Evolutionary conservation across 1,140 invertebrate species (phyloP).

Genomic region (Sycophila sp.): DNA sequence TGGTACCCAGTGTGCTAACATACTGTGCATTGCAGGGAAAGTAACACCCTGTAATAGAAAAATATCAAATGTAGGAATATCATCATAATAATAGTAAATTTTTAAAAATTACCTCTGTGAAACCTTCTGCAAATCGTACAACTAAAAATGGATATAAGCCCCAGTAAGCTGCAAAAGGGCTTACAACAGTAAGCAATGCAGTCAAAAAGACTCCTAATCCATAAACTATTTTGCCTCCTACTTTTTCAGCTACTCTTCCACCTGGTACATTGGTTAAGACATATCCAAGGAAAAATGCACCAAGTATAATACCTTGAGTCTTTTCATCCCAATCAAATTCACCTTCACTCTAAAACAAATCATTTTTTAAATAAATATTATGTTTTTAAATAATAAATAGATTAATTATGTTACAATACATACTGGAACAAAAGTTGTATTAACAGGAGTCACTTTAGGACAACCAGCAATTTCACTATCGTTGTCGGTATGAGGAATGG

Average conservation of each 20-base stretch:
- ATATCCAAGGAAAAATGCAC: constrained; percentile 89
- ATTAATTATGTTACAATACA: constrained; percentile 47
- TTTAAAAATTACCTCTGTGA: constrained; percentile 75
- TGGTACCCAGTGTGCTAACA: constrained; percentile 85
- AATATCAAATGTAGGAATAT: constrained; percentile 16
- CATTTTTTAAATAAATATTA: constrained; percentile 22
- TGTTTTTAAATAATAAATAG: constrained; percentile 1
- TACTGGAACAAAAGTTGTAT: constrained; percentile 70
- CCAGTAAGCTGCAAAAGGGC: constrained; percentile 76
- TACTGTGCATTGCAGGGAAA: constrained; percentile 84
- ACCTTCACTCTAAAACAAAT: constrained; percentile 68
- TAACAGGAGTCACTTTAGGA: constrained; percentile 62
- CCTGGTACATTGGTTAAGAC: constrained; percentile 88
- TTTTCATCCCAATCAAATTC: constrained; percentile 82
- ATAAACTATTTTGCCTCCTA: constrained; percentile 84
- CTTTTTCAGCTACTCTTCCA: constrained; percentile 81
- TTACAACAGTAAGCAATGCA: constrained; percentile 80
- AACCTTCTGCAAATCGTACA: constrained; percentile 84
- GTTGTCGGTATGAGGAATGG: constrained; percentile 68
- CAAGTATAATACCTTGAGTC: constrained; percentile 83
- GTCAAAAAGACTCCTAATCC: constrained; percentile 81
- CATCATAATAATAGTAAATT: constrained; percentile 1
- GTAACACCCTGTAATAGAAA: constrained; percentile 74
- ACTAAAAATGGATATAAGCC: constrained; percentile 78
- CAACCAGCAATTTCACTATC: constrained; percentile 72